Evolutionary conservation across 2,113 vertebrate species (phyloP).

Genomic region (Acanthochromis polyacanthus): DNA sequence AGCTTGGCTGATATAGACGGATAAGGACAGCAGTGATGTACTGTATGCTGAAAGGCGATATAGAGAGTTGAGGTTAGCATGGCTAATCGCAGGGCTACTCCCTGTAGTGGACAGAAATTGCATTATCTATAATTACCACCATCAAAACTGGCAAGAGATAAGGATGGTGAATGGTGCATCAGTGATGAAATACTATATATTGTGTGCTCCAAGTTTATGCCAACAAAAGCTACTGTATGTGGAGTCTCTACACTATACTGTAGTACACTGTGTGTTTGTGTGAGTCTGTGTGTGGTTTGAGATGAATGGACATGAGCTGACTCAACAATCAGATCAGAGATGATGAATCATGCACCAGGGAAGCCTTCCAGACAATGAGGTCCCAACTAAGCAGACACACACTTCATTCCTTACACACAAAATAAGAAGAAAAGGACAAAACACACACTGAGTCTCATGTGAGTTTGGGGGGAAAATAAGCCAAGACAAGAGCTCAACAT

Average conservation of each 20-base stretch:
- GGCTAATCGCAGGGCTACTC: slow-evolving; percentile 35
- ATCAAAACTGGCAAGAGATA: slow-evolving; percentile 51
- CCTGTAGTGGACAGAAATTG: slow-evolving; percentile 47
- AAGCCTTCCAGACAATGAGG: slow-evolving; percentile 52
- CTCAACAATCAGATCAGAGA: slow-evolving; percentile 43
- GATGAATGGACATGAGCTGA: slow-evolving; percentile 36
- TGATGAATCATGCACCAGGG: slow-evolving; percentile 59
- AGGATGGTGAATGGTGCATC: slow-evolving; percentile 26
- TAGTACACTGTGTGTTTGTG: slow-evolving; percentile 17
- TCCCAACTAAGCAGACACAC: slow-evolving; percentile 31
- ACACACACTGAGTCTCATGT: slow-evolving; percentile 22
- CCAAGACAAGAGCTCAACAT: slow-evolving; percentile 54
- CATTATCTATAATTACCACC: slow-evolving; percentile 70
- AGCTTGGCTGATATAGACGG: slow-evolving; percentile 42
- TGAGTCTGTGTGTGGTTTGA: slow-evolving; percentile 15
- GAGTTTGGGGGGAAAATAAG: slow-evolving; percentile 57
- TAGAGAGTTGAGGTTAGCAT: slow-evolving; percentile 17
- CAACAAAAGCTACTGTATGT: slow-evolving; percentile 7
- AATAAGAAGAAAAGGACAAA: slow-evolving; percentile 28
- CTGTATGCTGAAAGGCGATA: slow-evolving; percentile 36
- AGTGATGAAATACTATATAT: slow-evolving; percentile 19
- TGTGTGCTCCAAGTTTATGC: not conserved
- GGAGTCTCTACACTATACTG: not conserved
- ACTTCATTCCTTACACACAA: slow-evolving; percentile 30
- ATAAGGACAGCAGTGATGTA: slow-evolving; percentile 27